Base-by-base conservation (phyloP, 2,113 vertebrate genomes). In the Arizona elegans region DNA sequence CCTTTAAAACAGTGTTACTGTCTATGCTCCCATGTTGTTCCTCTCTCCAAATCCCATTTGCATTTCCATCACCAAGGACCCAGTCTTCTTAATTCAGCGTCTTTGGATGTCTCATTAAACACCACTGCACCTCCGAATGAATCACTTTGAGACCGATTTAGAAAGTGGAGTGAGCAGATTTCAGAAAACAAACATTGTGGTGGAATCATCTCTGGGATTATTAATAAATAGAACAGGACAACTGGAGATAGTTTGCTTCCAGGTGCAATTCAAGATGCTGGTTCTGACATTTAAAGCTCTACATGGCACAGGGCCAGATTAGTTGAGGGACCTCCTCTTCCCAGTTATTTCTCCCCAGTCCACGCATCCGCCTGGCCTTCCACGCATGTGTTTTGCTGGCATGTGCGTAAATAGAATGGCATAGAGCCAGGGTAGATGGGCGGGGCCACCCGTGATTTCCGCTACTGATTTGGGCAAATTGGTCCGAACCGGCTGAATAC, bases 281-380 rank as follows among this genome's bases (percentile, higher is more conserved):
- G 26, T 62, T 62, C 26, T 62, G 24, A 62, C 24, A 62, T 62
- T 62, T 26, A 10, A 62, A 62, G 59, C 59, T 62, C 59, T 62
- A 26, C 1, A 4, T 11, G 8, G 58, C 58, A 62, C 0, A 0
- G 24, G 59, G 9, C 24, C 24, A 62, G 11, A 13, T 65, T 13
- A n/a, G 13, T 65, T 65, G 62, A n/a, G 62, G 1, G 62, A n/a
- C 62, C 11, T 1, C 62, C 10, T 65, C 26, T n/a, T 11, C 4
- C 26, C 26, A n/a, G 26, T 65, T 65, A 65, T 11, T 13, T 65
- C 11, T 29, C 13, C 4, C 26, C 26, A 24, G 43, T 4, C 47
- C 47, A 7, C 6, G 1, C 6, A 50, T 7, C 0, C 6, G 47
- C 47, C 47, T 1, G 47, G 47, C 47, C 47, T 47, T 47, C 47